Evolutionary conservation across 1,140 invertebrate species (phyloP).

Genomic region (Rhopalosiphum padi): DNA sequence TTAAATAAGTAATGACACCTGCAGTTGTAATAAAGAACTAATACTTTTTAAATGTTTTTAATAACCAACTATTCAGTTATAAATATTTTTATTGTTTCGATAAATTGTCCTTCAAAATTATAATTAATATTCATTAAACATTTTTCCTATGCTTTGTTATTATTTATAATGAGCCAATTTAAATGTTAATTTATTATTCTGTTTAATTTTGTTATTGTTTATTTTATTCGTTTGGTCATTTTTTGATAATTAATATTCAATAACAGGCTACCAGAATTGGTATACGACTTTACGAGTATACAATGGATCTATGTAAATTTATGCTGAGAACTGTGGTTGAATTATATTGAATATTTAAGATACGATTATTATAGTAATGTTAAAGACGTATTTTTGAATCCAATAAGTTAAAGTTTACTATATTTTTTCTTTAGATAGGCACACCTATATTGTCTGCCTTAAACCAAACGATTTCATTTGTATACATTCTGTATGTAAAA

Average conservation of each 20-base stretch:
- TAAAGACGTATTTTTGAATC: not conserved
- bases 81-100: not conserved
- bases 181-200: not conserved
- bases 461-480: not conserved
- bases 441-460: not conserved
- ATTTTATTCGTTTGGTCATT: not conserved
- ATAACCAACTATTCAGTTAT: not conserved
- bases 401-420: not conserved
- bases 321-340: not conserved
- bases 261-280: not conserved
- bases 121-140: not conserved
- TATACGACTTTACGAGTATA: not conserved
- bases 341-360: not conserved
- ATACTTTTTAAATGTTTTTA: not conserved
- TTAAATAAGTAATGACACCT: not conserved
- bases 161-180: not conserved
- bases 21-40: not conserved
- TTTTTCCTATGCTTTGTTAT: not conserved
- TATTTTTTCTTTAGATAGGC: not conserved
- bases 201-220: not conserved
- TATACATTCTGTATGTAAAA: not conserved
- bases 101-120: not conserved
- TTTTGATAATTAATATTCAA: constrained; percentile 16
- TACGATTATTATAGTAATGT: not conserved
- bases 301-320: not conserved